These are phyloP conservation scores for Drosophila yooni DNA, from an alignment of 2,888 invertebrate genomes.

Conservation along the genomic window DNA sequence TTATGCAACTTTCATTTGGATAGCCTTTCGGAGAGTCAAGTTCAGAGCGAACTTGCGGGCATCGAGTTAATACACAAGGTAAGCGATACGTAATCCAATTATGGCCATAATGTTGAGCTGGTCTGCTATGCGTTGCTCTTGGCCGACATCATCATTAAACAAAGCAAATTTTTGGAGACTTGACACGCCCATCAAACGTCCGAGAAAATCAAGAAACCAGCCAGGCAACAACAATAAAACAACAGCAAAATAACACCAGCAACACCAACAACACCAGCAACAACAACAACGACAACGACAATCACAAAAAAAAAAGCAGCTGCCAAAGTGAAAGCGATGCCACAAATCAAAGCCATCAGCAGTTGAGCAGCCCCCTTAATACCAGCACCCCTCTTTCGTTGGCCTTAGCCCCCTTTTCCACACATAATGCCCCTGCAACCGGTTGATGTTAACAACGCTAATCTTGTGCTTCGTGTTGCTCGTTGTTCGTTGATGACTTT, in stretches of 20 bases:
- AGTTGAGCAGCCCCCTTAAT: background rate
- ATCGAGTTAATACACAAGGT: conserved; percentile 36
- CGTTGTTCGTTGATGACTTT: conserved; percentile 28
- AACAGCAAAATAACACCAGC: background rate
- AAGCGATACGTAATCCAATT: conserved; percentile 48
- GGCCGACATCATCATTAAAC: conserved; percentile 49
- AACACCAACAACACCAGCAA: conserved; percentile 7
- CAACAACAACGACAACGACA: conserved; percentile 8
- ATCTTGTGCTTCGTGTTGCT: conserved; percentile 26
- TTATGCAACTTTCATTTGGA: conserved; percentile 1
- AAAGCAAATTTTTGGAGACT: conserved; percentile 21
- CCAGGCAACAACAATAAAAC: background rate
- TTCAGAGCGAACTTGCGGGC: conserved; percentile 42
- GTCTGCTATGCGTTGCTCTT: conserved; percentile 29
- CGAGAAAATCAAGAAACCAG: conserved; percentile 1
- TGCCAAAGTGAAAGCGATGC: conserved; percentile 73
- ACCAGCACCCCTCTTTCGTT: background rate
- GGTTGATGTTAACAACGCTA: conserved; percentile 41
- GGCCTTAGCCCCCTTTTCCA: background rate
- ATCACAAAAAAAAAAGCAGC: conserved; percentile 23
- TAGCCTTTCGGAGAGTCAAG: conserved; percentile 5
- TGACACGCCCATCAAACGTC: conserved; percentile 41
- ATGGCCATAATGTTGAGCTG: conserved; percentile 19
- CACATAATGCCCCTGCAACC: conserved; percentile 35
- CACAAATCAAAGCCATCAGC: conserved; percentile 70